Conservation (phyloP, 2,797 vertebrate species). For the Limnodromus scolopaceus region DNA sequence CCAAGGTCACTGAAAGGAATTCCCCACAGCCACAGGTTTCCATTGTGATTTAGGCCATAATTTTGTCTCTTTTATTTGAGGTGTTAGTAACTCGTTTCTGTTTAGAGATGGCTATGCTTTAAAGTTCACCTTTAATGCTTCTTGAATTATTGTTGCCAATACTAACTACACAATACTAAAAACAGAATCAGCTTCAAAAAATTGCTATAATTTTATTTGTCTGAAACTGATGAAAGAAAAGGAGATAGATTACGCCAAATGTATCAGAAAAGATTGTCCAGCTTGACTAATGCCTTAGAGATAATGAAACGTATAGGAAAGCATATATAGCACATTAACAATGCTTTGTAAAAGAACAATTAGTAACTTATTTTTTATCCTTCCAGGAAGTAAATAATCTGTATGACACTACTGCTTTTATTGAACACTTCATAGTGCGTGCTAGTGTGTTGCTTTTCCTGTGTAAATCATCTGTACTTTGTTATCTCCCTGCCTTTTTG, state of each 20-base stretch:
- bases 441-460: not conserved
- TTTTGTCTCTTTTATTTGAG: not conserved
- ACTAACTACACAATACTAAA: not conserved
- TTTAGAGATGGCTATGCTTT: not conserved
- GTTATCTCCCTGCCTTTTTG: not conserved
- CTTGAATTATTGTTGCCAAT: not conserved
- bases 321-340: not conserved
- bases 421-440: not conserved
- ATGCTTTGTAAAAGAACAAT: not conserved
- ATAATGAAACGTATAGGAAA: not conserved
- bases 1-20: not conserved
- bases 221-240: not conserved
- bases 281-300: not conserved
- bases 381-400: not conserved
- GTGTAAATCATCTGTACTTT: not conserved
- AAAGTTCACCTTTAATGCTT: not conserved
- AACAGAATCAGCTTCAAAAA: not conserved
- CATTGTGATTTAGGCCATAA: not conserved
- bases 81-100: not conserved
- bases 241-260: not conserved
- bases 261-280: not conserved
- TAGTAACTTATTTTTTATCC: not conserved
- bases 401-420: not conserved
- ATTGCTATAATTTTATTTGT: not conserved
- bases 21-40: not conserved